Evolutionary conservation across 2,888 invertebrate species (phyloP), one percentile per base, ranked within the genome.

Genomic region (Calliopum simillimum): DNA sequence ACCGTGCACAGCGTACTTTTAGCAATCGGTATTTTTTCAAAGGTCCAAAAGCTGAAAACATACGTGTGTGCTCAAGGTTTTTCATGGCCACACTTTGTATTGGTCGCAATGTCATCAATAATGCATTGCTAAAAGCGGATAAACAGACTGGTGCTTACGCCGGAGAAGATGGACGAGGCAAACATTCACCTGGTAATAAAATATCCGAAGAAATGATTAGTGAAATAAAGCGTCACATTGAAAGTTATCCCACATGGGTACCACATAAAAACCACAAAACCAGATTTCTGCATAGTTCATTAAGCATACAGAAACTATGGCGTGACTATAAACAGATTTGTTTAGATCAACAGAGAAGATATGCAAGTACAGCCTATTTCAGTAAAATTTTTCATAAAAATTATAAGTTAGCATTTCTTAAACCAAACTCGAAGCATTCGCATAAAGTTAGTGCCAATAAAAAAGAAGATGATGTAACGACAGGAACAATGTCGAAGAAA

Each of bases 231-330:
- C 72, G 70, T 23, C 74, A 76, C 51, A 76, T 77, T n/a, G 71
- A 69, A n/a, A 74, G 76, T n/a, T 76, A 74, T 62, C 76, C 77
- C 25, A 73, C 71, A 25, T 77, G 77, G 77, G 69, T 75, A 55
- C 76, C 77, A 19, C 71, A 73, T 25, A 77, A 76, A 53, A 73
- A 65, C 23, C 69, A 70, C 41, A 77, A 77, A 68, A 75, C 74
- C 4, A 72, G 74, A 44, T 75, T 70, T 62, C 25, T 77, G 14
- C 76, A 77, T 63, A 71, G 75, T 63, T 74, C 74, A 4, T 33
- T 77, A 47, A 75, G 69, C 49, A 76, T 77, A 13, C 74, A 73
- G 55, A 69, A 73, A 61, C 75, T 77, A 76, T 73, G 71, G 65
- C 61, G 70, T 12, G 73, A 74, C 8, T 77, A 77, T 62, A 75